Percentiles rank a stretch among this genome's conserved stretches.
phyloP scores from a whole-genome alignment of 2,113 vertebrate genomes.

The Trichechus manatus region DNA sequence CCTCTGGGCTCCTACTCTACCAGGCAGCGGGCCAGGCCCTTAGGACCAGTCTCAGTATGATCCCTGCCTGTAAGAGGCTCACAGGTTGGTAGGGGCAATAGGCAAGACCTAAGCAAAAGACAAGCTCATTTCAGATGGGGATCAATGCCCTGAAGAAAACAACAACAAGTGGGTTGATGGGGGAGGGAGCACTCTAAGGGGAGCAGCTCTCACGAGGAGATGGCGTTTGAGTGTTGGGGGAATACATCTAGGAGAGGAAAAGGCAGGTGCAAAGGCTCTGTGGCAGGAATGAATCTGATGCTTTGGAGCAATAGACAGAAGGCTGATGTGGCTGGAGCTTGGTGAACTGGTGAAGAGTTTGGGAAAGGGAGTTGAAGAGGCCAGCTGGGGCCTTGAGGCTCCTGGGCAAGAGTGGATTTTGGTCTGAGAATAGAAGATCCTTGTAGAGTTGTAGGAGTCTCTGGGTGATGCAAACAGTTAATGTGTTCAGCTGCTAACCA shows the following conservation, averaged over 20 bases:
- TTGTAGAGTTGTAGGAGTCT: background rate
- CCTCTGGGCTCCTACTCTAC: background rate
- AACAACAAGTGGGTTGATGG: background rate
- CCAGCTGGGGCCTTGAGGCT: background rate
- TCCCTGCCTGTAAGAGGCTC: background rate
- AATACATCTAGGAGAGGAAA: background rate
- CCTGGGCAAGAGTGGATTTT: background rate
- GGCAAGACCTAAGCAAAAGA: background rate
- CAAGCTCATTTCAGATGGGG: background rate
- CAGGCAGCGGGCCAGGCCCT: background rate
- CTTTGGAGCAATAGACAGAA: background rate
- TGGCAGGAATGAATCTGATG: background rate
- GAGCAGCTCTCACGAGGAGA: background rate
- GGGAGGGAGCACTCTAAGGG: background rate
- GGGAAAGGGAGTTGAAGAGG: background rate
- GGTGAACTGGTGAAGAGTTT: background rate
- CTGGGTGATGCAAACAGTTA: background rate
- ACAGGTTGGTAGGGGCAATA: background rate
- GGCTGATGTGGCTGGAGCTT: background rate
- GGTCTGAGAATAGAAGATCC: background rate
- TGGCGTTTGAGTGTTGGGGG: background rate
- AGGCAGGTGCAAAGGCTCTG: constrained; percentile 1
- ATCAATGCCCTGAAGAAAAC: background rate
- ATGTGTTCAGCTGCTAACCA: background rate
- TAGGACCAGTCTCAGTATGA: background rate